Base-by-base conservation (phyloP, 1,140 invertebrate genomes). In the Caenorhabditis briggsae region DNA sequence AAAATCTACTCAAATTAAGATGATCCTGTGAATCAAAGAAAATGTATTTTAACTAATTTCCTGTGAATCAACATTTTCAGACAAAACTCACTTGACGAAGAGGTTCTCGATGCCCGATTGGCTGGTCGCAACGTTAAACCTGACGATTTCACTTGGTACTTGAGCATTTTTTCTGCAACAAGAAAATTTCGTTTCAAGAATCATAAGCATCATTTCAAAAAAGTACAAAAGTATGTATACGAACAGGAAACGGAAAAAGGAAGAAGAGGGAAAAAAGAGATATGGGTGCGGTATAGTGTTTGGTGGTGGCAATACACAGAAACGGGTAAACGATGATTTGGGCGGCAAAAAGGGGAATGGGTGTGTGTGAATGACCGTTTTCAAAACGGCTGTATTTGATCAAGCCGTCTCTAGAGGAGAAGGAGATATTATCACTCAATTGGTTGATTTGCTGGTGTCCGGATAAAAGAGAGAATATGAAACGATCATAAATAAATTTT, bases 311-410 rank as follows among this genome's bases (percentile, higher is more conserved):
- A 33, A 65, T 74, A 74, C 65, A 48, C 65, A 74, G 33, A 74
- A 74, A 74, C 65, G 65, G 65, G 65, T 48, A 74, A 46, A 65
- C 61, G 61, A 65, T 65, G 12, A 33, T 33, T 33, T 33, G 33
- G 33, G 33, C 14, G 61, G 12, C 7, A 3, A 12, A 20, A 25
- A 20, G 0, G 58, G 18, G n/a, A 18, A 41, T 12, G 61, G 12
- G 61, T 11, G 43, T 74, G 65, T 74, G 65, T 46, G 65, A 74
- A 74, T 74, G 65, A 74, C 65, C 65, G 65, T 74, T 74, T 74
- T 74, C 65, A 48, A 74, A 74, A 43, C 18, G 41, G 8, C 7
- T 46, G 65, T 74, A 74, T 74, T 74, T 74, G 65, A 74, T 74
- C 65, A 74, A 74, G 65, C 65, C 65, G 65, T 74, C 43, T 65